Percentiles rank a stretch among this genome's conserved stretches.
Conservation (phyloP, 2,797 vertebrate genomes). For the Sylvilagus floridanus region DNA sequence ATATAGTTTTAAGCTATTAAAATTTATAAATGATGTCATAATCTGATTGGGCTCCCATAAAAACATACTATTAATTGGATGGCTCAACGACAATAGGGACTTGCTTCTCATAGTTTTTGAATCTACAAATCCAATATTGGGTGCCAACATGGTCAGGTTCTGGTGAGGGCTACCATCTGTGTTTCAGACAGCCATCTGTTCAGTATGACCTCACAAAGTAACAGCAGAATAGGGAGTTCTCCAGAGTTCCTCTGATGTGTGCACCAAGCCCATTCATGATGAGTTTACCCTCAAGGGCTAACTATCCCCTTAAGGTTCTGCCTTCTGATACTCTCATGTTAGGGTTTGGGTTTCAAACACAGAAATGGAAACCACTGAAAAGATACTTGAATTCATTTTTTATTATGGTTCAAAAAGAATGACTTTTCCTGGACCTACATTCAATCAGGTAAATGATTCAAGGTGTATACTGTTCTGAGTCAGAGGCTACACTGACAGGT, state of each 20-base stretch:
- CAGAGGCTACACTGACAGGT: background rate
- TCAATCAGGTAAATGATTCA: background rate
- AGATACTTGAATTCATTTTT: background rate
- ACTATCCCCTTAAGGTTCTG: background rate
- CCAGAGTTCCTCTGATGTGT: fast-evolving
- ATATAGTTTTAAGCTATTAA: background rate
- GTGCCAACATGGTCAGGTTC: background rate
- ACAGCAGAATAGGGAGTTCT: background rate
- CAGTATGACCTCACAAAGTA: background rate
- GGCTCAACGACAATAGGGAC: background rate
- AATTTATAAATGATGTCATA: background rate
- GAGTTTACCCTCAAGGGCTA: fast-evolving
- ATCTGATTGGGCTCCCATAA: background rate
- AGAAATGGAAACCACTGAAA: background rate
- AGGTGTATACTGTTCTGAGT: background rate
- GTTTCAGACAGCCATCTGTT: background rate
- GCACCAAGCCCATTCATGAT: background rate
- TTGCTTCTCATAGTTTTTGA: background rate
- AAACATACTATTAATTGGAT: background rate
- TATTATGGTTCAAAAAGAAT: background rate
- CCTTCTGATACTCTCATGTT: background rate
- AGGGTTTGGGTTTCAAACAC: background rate
- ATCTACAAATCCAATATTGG: no score
- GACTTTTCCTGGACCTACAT: background rate
- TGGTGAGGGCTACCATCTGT: no score